Conservation (phyloP, 2,113 vertebrate genomes). For the Varanus salvator region DNA sequence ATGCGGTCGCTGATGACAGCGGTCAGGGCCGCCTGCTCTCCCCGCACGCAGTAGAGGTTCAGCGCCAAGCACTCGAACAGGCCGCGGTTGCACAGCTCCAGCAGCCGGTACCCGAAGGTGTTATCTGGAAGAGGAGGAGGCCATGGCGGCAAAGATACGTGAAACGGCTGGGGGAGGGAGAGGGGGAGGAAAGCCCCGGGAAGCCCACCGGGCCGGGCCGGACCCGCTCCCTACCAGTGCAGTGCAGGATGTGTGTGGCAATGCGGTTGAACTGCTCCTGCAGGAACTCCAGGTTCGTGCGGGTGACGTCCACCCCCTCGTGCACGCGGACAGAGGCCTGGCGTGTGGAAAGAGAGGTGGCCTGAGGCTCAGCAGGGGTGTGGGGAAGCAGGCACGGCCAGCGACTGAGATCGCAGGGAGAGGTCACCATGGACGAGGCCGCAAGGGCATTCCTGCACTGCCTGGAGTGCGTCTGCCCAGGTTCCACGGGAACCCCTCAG, state of each 20-base stretch:
- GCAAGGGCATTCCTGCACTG: background rate
- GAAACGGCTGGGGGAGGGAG: too few relatives aligned
- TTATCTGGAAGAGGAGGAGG: slow-evolving; percentile 72
- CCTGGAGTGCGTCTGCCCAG: background rate
- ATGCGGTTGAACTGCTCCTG: slow-evolving; percentile 88
- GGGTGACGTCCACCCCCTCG: slow-evolving; percentile 87
- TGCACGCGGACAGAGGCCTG: slow-evolving; percentile 87
- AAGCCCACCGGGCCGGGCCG: background rate
- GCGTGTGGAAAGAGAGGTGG: background rate
- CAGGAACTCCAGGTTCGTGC: slow-evolving; percentile 90
- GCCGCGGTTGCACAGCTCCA: slow-evolving; percentile 90
- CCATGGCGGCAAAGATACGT: background rate
- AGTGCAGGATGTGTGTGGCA: slow-evolving; percentile 88
- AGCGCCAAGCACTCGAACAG: slow-evolving; percentile 91
- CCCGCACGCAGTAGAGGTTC: slow-evolving; percentile 89
- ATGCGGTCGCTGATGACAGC: slow-evolving; percentile 91
- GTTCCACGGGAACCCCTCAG: background rate
- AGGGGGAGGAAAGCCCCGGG: background rate
- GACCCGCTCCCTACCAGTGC: slow-evolving; percentile 77
- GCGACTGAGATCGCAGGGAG: background rate
- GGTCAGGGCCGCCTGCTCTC: slow-evolving; percentile 87
- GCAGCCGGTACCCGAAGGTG: slow-evolving; percentile 84
- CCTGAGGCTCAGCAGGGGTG: background rate
- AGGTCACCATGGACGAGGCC: background rate
- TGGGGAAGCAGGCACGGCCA: too few relatives aligned